Conservation (phyloP, 1,140 invertebrate species). For the Pogonomyrmex californicus region DNA sequence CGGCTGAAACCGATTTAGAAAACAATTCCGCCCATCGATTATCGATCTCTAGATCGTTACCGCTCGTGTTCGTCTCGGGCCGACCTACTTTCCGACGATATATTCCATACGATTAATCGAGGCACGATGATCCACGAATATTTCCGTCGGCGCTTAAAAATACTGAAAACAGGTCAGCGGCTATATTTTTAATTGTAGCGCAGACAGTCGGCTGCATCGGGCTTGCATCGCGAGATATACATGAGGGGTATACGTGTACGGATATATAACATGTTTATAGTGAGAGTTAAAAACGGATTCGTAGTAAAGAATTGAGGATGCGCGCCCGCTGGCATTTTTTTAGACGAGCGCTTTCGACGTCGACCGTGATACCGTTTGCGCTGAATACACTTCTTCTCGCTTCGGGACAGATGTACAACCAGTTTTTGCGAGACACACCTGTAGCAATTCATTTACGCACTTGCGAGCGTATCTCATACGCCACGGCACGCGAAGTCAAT, state of each 20-base stretch:
- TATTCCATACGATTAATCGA: conserved; percentile 76
- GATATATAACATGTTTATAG: conserved; percentile 18
- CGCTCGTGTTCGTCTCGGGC: conserved; percentile 39
- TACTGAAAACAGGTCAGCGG: conserved; percentile 79
- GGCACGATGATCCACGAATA: conserved; percentile 78
- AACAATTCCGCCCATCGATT: conserved; percentile 24
- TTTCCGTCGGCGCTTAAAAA: conserved; percentile 78
- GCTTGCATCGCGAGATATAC: conserved; percentile 32
- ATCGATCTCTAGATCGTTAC: conserved; percentile 25
- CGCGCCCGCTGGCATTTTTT: conserved; percentile 21
- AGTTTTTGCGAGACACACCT: conserved; percentile 35
- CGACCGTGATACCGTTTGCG: not conserved
- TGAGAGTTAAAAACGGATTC: conserved; percentile 31
- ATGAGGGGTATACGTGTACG: not conserved
- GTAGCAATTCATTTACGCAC: conserved; percentile 28
- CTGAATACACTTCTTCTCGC: not conserved
- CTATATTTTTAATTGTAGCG: conserved; percentile 79
- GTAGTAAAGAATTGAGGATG: conserved; percentile 43
- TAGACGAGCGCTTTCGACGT: conserved; percentile 11
- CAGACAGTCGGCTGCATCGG: conserved; percentile 66
- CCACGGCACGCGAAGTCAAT: not conserved
- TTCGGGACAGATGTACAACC: conserved; percentile 4
- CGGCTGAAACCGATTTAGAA: not conserved
- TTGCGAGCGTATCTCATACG: conserved; percentile 16
- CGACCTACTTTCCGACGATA: conserved; percentile 71